These are phyloP conservation scores for Zelostemma sp. DNA, from an alignment of 1,140 invertebrate species.

Conservation along the genomic window DNA sequence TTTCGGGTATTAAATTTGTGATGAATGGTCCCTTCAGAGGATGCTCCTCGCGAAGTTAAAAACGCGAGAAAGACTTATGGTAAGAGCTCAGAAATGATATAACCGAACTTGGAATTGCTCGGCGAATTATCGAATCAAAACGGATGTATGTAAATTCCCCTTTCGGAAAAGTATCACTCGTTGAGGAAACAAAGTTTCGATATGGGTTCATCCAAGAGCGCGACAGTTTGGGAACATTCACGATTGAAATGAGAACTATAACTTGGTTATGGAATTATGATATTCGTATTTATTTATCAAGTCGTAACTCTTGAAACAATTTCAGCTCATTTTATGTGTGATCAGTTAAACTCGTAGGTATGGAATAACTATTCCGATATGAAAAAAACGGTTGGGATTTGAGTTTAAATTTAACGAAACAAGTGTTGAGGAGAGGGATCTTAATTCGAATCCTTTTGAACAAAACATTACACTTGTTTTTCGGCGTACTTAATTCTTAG, in stretches of 20 bases:
- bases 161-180: neutral
- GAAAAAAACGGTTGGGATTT: no score
- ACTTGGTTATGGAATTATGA: no score
- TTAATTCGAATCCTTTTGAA: no score
- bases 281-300: no score
- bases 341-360: no score
- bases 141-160: neutral
- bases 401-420: no score
- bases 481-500: neutral
- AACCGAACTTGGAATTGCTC: constrained; percentile 11
- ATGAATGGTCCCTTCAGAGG: constrained; percentile 55
- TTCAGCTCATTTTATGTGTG: no score
- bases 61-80: constrained; percentile 20
- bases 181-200: neutral
- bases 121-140: neutral
- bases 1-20: constrained; percentile 63
- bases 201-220: neutral
- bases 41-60: constrained; percentile 24
- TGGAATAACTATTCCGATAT: no score
- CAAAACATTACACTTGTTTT: neutral
- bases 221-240: no score
- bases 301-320: no score
- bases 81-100: constrained; percentile 3
- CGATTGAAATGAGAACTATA: no score
- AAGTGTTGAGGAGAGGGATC: no score